Base-by-base conservation (phyloP, 2,888 invertebrate genomes). In the Lithophane socia region DNA sequence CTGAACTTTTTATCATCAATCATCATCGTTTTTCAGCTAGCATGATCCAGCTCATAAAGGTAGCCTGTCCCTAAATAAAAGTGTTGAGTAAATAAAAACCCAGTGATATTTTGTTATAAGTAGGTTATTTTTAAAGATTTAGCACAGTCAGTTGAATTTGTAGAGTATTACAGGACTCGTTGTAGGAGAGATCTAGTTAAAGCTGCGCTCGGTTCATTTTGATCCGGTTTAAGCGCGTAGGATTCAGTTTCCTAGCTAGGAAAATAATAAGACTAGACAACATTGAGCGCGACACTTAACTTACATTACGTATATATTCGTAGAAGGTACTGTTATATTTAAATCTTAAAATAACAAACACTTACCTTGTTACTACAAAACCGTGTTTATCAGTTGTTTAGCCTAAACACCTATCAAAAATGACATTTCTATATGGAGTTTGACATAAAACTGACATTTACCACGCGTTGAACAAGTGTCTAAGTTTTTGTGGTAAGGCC, bases 191-290 rank as follows among this genome's bases (percentile, higher is more conserved):
- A 93, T 92, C 91, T 89, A 86, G 88, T 92, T 92, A 93, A 93
- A 91, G 88, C 92, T 87, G 82, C 89, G 87, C 89, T 86, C 89
- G 87, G 91, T 90, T 90, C 88, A 86, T 82, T 88, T 86, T 93
- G 92, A 92, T 92, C 93, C 92, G 80, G 88, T 90, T 92, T 92
- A 93, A 93, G 92, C 91, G 91, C 90, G 84, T 88, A 88, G 89
- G 87, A 92, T 91, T 88, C 90, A 88, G 91, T 90, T 91, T 88
- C 77, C 86, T 87, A 88, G 87, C 88, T 87, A 86, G 84, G 81
- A 80, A 87, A 89, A 90, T 91, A 91, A 90, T 89, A 92, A 88
- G 84, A 87, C 88, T 88, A 89, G 86, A 88, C 88, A 88, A 84
- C 77, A 87, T 67, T 73, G 78, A 84, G 80, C 79, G 69, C 81